Base-by-base conservation (phyloP, 1,140 invertebrate species). In the Dinoponera quadriceps region DNA sequence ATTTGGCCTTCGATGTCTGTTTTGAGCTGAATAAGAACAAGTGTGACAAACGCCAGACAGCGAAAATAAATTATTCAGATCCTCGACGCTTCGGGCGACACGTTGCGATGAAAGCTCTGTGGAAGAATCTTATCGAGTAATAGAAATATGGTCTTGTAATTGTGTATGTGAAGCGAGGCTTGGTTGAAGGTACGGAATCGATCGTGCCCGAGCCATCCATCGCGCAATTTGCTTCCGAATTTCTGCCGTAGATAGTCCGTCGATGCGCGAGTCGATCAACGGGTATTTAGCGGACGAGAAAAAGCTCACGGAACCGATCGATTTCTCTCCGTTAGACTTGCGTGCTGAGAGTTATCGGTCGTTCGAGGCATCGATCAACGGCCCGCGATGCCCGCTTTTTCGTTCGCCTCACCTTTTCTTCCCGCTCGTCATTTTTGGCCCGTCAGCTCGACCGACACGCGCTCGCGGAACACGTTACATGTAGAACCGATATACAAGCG, bases 351-450 rank as follows among this genome's bases (percentile, higher is more conserved):
- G 9, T 62, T 69, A 84, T 84, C 75, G 65, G 69, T 29, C 57
- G 57, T 63, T 44, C 11, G 33, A 29, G 0, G 65, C 62, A 82
- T 75, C 62, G 82, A 63, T 83, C 60, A 66, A 71, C 38, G 48
- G 66, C 14, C 63, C 22, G 48, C 49, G 74, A 22, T 38, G 55
- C 49, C 65, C 73, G 29, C 38, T 54, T 75, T 80, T 54, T 66
- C 54, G 51, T 69, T 59, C n/a, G 22, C 65, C 74, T 84, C 57
- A 75, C 73, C 77, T 84, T 78, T 83, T 55, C 68, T 71, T 89
- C 62, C 44, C 83, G 33, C 72, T 80, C 85, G 73, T 83, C 78
- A 85, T 89, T 89, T 85, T 85, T 83, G 59, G 63, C 65, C 29
- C 74, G 85, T 84, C 86, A 74, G 55, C 66, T 83, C 27, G 38